Base-by-base conservation (phyloP, 2,888 invertebrate genomes). In the Eilema griseolum region DNA sequence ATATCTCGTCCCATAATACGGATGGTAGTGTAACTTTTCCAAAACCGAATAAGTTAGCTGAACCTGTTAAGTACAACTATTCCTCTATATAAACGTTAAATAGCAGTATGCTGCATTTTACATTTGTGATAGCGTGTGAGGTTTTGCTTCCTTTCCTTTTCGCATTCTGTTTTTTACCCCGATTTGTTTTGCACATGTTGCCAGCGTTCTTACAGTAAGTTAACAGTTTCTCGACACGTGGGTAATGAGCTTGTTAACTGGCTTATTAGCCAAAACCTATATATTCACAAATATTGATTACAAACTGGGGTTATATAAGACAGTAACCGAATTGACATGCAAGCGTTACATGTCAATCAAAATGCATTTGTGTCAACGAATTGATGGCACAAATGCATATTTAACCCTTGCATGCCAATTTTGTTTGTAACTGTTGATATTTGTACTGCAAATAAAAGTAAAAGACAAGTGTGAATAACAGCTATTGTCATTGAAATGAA, bases 381-480 rank as follows among this genome's bases (percentile, higher is more conserved):
- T 71, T 56, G 33, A 66, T 73, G 73, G 73, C 73, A 77, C 68
- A 72, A 68, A 74, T 76, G 68, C 70, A 75, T 69, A 66, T 70
- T 69, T 67, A 80, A 74, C 69, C 66, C 63, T 74, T 71, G 75
- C 73, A 69, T 61, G 23, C 20, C 28, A 28, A 33, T 61, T 52
- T n/a, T 52, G 8, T 52, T n/a, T 10, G n/a, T 52, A n/a, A 52
- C n/a, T 10, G 52, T n/a, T n/a, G 20, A 10, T 16, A 52, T 52
- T 52, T 52, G 52, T n/a, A 52, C 52, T 52, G 20, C 10, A n/a
- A n/a, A 52, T n/a, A 46, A 7, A 46, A 46, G 46, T 41, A 46
- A 46, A 46, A 46, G 20, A 52, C 4, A 52, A 52, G 52, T 52
- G 20, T n/a, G n/a, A 20, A n/a, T 52, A 52, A 2, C 52, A 10